Evolutionary conservation across 2,113 vertebrate species (phyloP).

Genomic region (Tenebrosternarchus preto): DNA sequence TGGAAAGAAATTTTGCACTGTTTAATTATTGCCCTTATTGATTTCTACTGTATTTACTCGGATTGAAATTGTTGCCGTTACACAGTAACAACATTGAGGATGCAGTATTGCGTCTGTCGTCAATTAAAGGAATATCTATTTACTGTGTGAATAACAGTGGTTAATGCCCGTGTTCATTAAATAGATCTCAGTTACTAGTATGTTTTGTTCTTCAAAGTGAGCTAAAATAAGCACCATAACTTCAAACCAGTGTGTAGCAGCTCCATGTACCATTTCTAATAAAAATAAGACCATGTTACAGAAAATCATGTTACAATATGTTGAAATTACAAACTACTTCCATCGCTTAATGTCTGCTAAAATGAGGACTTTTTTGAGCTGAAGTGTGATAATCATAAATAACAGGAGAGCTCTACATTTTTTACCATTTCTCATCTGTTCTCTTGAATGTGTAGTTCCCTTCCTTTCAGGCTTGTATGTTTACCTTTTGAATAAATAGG

Average conservation of each 20-base stretch:
- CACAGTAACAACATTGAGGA: slow-evolving; percentile 26
- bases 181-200: neutral
- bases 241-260: neutral
- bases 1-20: slow-evolving; percentile 81
- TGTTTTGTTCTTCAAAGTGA: slow-evolving; percentile 13
- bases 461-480: slow-evolving; percentile 25
- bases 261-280: no score
- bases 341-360: slow-evolving; percentile 17
- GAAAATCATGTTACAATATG: neutral
- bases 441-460: slow-evolving; percentile 7
- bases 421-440: slow-evolving; percentile 10
- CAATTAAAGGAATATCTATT: slow-evolving; percentile 6
- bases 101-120: neutral
- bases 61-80: slow-evolving; percentile 37
- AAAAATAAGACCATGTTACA: no score
- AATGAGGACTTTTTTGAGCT: slow-evolving; percentile 6
- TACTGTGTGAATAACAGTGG: slow-evolving; percentile 7
- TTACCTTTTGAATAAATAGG: slow-evolving; percentile 48
- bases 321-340: neutral
- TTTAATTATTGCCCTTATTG: slow-evolving; percentile 60
- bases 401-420: slow-evolving; percentile 14
- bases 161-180: neutral
- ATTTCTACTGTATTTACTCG: slow-evolving; percentile 58
- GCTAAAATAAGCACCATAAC: neutral
- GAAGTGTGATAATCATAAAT: neutral